Percentiles rank a stretch among this genome's conserved stretches.
Evolutionary conservation across 1,140 invertebrate species (phyloP).

Genomic region (Aphelenchoides avenae): DNA sequence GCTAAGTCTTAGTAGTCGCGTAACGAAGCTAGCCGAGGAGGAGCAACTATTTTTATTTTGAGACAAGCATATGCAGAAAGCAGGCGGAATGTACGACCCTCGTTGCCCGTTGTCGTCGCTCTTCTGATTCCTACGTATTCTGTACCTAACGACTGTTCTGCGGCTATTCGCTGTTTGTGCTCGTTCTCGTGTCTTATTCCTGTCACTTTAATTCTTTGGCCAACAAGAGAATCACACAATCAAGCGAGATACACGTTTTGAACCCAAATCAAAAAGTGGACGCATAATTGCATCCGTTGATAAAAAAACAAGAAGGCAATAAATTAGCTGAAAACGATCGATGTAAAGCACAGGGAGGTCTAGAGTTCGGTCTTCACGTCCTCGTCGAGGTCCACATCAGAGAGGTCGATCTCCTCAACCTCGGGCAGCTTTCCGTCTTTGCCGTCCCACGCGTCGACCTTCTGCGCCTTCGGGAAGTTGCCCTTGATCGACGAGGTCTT

Average conservation of each 20-base stretch:
- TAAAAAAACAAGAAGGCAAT: slow-evolving; percentile 6
- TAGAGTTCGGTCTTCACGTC: slow-evolving; percentile 73
- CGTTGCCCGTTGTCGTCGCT: too few species aligned
- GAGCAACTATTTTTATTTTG: not conserved
- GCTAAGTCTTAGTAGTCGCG: too few species aligned
- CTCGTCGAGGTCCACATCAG: slow-evolving; percentile 71
- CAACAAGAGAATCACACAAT: slow-evolving; percentile 7
- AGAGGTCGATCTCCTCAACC: slow-evolving; percentile 75
- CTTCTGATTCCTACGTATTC: too few species aligned
- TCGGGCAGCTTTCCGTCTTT: slow-evolving; percentile 82
- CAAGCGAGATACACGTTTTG: slow-evolving; percentile 3
- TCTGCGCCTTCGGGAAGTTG: slow-evolving; percentile 74
- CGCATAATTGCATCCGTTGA: too few species aligned
- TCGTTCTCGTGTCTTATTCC: not conserved
- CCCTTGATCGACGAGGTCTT: slow-evolving; percentile 79
- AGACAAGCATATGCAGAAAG: not conserved
- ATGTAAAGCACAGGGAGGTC: not conserved
- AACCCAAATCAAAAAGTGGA: slow-evolving; percentile 9
- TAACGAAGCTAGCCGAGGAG: too few species aligned
- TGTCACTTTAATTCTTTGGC: not conserved
- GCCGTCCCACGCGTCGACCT: slow-evolving; percentile 84
- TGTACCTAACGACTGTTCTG: not conserved
- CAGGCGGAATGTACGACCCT: slow-evolving; percentile 1
- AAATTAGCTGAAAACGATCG: not conserved
- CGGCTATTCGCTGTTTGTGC: not conserved